Percentiles rank a stretch among this genome's conserved stretches.
Conservation (phyloP, 1,140 invertebrate genomes). For the Pogonomyrmex californicus region DNA sequence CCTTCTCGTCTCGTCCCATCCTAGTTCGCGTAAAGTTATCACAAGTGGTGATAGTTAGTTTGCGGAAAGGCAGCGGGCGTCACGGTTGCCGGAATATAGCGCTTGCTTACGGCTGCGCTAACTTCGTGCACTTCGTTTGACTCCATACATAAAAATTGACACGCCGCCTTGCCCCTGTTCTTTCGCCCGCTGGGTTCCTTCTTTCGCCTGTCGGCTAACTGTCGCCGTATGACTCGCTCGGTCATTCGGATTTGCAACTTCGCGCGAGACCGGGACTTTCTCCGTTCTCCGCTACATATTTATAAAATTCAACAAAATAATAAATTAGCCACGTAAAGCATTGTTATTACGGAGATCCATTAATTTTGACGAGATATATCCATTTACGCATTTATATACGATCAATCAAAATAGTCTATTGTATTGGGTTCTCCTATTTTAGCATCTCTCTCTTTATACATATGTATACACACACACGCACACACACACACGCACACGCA, state of each 20-base stretch:
- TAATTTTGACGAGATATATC: constrained; percentile 31
- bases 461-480: too few species aligned
- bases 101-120: constrained; percentile 65
- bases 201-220: background rate
- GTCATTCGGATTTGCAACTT: background rate
- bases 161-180: background rate
- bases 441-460: too few species aligned
- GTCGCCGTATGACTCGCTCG: background rate
- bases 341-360: constrained; percentile 15
- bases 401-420: constrained; percentile 22
- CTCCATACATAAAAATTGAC: constrained; percentile 62
- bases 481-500: too few species aligned
- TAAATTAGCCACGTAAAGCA: background rate
- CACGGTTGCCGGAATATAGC: constrained; percentile 57
- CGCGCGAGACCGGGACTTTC: background rate
- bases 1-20: background rate
- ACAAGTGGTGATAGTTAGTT: constrained; percentile 84
- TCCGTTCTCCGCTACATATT: background rate
- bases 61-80: constrained; percentile 76
- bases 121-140: constrained; percentile 55
- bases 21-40: constrained; percentile 76
- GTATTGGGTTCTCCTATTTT: background rate
- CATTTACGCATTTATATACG: constrained; percentile 13
- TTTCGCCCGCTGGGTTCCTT: background rate
- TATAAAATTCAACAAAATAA: constrained; percentile 24